Evolutionary conservation across 1,140 invertebrate genomes (phyloP).

Genomic region (Leptonema lineaticorne): DNA sequence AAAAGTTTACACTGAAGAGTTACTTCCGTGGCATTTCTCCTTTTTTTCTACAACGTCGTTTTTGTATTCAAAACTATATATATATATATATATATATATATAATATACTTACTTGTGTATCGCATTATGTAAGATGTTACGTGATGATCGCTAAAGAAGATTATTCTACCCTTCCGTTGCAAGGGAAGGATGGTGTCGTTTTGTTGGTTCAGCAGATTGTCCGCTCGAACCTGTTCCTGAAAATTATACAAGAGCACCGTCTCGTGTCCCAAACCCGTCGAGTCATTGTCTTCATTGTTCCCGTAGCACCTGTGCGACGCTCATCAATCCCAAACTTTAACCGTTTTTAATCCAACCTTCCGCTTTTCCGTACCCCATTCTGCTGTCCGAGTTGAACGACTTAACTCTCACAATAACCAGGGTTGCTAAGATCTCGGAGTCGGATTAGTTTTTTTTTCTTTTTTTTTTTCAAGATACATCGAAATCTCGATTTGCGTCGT

Average conservation of each 20-base stretch:
- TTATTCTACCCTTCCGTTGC: neutral
- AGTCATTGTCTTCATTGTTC: neutral
- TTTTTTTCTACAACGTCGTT: too few relatives aligned
- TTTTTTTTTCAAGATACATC: too few relatives aligned
- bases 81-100: too few relatives aligned
- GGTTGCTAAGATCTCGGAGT: too few relatives aligned
- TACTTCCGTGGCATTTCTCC: too few relatives aligned
- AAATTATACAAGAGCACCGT: constrained; percentile 1
- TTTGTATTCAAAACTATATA: too few relatives aligned
- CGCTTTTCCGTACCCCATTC: neutral
- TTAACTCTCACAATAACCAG: neutral
- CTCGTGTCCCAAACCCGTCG: neutral
- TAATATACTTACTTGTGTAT: too few relatives aligned
- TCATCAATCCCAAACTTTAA: constrained; percentile 21
- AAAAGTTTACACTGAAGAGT: too few relatives aligned
- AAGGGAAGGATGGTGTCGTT: neutral
- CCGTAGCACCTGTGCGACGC: constrained; percentile 12
- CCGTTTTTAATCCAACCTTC: constrained; percentile 24
- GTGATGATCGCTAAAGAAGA: neutral
- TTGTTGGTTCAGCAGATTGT: neutral
- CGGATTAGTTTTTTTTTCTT: too few relatives aligned
- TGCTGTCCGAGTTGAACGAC: neutral
- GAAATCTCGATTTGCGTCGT: too few relatives aligned
- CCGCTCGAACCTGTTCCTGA: neutral
- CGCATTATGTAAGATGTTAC: neutral